Percentiles rank a stretch among this genome's conserved stretches.
These are phyloP conservation scores for Drosophila tropicalis DNA, from an alignment of 1,140 invertebrate species.

Conservation along the genomic window DNA sequence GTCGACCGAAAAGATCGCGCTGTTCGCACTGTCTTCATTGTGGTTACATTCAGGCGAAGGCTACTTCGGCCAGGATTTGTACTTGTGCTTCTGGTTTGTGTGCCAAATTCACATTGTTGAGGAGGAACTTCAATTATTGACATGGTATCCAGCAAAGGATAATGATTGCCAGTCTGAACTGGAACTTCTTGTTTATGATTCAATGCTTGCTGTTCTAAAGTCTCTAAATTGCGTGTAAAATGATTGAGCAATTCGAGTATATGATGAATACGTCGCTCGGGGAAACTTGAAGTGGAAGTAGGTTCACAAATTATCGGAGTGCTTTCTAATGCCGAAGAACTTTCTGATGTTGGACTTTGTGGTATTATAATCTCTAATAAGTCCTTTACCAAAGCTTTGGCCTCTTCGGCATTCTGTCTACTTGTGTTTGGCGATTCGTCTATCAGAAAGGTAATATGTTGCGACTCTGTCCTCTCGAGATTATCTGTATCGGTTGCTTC, in stretches of 20 bases:
- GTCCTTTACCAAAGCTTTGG: background rate
- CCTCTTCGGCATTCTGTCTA: slow-evolving; percentile 1
- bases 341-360: background rate
- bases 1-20: background rate
- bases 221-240: slow-evolving; percentile 53
- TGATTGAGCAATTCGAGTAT: slow-evolving; percentile 50
- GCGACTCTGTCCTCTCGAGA: background rate
- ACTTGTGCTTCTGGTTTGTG: slow-evolving; percentile 39
- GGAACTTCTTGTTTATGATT: background rate
- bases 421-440: slow-evolving; percentile 23
- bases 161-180: background rate
- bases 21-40: background rate
- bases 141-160: background rate
- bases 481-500: slow-evolving; percentile 55
- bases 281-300: no score
- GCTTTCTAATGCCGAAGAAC: background rate
- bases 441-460: slow-evolving; percentile 12
- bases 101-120: slow-evolving; percentile 40
- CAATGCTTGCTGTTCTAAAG: slow-evolving; percentile 30
- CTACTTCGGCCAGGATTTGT: background rate
- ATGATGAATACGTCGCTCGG: slow-evolving; percentile 24
- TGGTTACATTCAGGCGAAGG: background rate
- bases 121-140: background rate
- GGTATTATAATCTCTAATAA: slow-evolving; percentile 29
- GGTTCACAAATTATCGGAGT: background rate